Evolutionary conservation across 2,888 invertebrate genomes (phyloP).

Genomic region (Drosophila quinaria): DNA sequence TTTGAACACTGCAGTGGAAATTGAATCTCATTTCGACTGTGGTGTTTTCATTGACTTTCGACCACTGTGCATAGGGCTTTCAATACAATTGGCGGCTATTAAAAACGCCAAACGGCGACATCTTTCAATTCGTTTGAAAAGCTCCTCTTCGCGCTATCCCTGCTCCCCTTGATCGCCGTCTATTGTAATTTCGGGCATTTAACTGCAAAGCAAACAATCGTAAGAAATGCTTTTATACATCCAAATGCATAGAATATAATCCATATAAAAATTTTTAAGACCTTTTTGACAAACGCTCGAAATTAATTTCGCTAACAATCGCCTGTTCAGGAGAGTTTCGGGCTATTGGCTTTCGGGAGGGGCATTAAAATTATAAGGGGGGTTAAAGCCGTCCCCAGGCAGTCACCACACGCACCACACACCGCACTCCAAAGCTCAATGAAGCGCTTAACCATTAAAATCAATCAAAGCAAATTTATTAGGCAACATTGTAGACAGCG

Average conservation of each 20-base stretch:
- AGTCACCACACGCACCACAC: slow-evolving; percentile 52
- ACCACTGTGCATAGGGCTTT: slow-evolving; percentile 50
- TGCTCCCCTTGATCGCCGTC: background rate
- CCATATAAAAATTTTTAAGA: slow-evolving; percentile 74
- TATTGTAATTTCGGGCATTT: slow-evolving; percentile 56
- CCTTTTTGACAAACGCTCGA: slow-evolving; percentile 72
- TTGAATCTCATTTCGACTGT: no score
- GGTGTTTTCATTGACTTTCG: background rate
- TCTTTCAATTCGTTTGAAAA: slow-evolving; percentile 73
- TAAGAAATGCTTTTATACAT: slow-evolving; percentile 76
- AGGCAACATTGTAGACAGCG: slow-evolving; percentile 76
- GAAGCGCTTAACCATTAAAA: slow-evolving; percentile 84
- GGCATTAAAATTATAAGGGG: slow-evolving; percentile 60
- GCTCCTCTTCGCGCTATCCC: slow-evolving; percentile 36
- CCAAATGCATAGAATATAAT: slow-evolving; percentile 69
- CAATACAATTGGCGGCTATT: slow-evolving; percentile 58
- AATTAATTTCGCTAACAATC: slow-evolving; percentile 83
- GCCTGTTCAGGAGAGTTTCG: slow-evolving; percentile 19
- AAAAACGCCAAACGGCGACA: slow-evolving; percentile 65
- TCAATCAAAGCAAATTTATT: slow-evolving; percentile 84
- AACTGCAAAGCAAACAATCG: slow-evolving; percentile 77
- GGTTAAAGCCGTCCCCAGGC: slow-evolving; percentile 45
- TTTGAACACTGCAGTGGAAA: no score
- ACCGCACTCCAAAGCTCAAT: slow-evolving; percentile 76
- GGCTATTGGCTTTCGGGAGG: slow-evolving; percentile 10